Evolutionary conservation across 2,888 invertebrate genomes (phyloP).

Genomic region (Netelia fuscicornis): DNA sequence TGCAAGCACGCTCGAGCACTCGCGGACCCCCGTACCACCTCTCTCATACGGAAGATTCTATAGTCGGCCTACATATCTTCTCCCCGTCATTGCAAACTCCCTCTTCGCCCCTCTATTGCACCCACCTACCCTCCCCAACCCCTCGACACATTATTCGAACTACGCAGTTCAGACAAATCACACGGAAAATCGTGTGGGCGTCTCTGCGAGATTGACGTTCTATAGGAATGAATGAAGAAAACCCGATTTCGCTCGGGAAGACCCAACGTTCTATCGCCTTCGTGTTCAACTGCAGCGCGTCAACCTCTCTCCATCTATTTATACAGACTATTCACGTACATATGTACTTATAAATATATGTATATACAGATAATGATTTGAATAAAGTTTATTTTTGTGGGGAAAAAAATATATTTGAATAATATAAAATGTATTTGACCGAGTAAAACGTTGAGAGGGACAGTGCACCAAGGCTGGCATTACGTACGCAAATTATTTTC

Average conservation of each 20-base stretch:
- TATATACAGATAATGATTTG: too few relatives aligned
- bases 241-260: slow-evolving; percentile 24
- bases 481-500: too few relatives aligned
- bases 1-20: slow-evolving; percentile 61
- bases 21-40: background rate
- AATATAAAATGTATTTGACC: too few relatives aligned
- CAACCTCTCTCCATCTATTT: slow-evolving; percentile 32
- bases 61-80: slow-evolving; percentile 65
- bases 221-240: slow-evolving; percentile 28
- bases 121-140: background rate
- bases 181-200: slow-evolving; percentile 74
- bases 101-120: slow-evolving; percentile 69
- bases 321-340: slow-evolving; percentile 14
- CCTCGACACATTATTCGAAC: slow-evolving; percentile 69
- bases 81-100: slow-evolving; percentile 71
- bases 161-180: slow-evolving; percentile 75
- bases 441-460: too few relatives aligned
- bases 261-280: slow-evolving; percentile 36
- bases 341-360: background rate
- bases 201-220: slow-evolving; percentile 49
- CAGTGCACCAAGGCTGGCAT: too few relatives aligned
- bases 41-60: slow-evolving; percentile 25
- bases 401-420: too few relatives aligned
- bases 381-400: too few relatives aligned
- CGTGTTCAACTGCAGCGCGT: slow-evolving; percentile 32